phyloP scores from a whole-genome alignment of 2,888 invertebrate genomes.

The Drosophila nigritarsus region DNA sequence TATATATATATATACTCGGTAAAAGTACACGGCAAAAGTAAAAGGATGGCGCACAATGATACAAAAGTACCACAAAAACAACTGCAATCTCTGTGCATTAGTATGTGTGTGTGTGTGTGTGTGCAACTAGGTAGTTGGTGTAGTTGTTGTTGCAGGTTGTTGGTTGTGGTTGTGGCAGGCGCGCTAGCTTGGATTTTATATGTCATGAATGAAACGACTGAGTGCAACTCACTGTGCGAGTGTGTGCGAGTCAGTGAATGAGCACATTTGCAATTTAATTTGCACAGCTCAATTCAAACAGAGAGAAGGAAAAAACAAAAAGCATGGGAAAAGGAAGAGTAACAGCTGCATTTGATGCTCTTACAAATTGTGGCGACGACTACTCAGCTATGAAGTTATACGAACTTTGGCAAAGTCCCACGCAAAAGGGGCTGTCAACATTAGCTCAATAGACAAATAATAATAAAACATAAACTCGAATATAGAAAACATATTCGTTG shows the following conservation, averaged over 20 bases:
- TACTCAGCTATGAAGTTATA: not conserved
- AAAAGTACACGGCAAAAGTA: constrained; percentile 45
- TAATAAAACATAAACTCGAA: not conserved
- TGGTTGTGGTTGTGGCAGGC: constrained; percentile 40
- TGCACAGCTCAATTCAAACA: constrained; percentile 66
- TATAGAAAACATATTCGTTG: not conserved
- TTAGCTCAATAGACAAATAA: not conserved
- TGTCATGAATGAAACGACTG: constrained; percentile 44
- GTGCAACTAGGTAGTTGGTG: constrained; percentile 22
- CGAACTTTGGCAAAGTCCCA: not conserved
- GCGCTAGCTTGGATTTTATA: constrained; percentile 52
- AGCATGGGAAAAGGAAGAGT: not conserved
- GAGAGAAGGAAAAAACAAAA: constrained; percentile 6
- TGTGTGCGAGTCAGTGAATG: constrained; percentile 7
- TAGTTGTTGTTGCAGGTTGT: constrained; percentile 25
- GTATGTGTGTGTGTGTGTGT: constrained; percentile 8
- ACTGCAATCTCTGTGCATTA: constrained; percentile 38
- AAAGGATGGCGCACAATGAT: constrained; percentile 54
- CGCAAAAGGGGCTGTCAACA: not conserved
- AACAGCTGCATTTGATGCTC: constrained; percentile 8
- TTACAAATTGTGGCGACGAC: not conserved
- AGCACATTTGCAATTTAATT: constrained; percentile 66
- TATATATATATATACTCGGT: not conserved
- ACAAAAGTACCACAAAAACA: constrained; percentile 51
- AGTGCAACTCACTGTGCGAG: constrained; percentile 23